Evolutionary conservation across 2,888 invertebrate genomes (phyloP).

Genomic region (Lycia hirtaria): DNA sequence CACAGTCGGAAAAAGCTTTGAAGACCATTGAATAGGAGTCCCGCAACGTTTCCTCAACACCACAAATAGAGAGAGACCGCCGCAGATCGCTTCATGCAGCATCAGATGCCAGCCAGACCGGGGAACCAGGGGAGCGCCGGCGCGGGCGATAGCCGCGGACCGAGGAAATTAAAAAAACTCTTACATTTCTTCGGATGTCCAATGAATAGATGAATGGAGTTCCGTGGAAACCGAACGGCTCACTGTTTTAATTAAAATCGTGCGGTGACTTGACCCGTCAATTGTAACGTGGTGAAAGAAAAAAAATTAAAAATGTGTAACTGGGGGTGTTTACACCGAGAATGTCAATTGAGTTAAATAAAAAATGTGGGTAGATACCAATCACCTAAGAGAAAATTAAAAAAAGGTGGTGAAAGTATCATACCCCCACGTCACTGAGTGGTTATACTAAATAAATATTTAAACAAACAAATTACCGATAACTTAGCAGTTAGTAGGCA

Average conservation of each 20-base stretch:
- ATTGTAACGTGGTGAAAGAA: no score
- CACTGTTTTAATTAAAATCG: conserved; percentile 7
- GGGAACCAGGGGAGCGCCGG: no score
- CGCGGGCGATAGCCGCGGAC: neutral
- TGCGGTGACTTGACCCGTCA: neutral
- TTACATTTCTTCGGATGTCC: conserved; percentile 5
- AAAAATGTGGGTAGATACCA: no score
- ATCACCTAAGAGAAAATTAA: no score
- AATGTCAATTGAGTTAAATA: no score
- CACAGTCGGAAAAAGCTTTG: neutral
- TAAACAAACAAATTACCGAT: no score
- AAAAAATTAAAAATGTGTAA: no score
- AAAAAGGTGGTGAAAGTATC: no score
- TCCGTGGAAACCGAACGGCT: conserved; percentile 4
- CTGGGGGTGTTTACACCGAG: no score
- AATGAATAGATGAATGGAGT: conserved; percentile 13
- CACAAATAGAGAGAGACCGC: neutral
- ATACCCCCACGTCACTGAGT: no score
- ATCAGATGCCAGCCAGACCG: neutral
- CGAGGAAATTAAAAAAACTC: conserved; percentile 15
- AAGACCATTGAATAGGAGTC: conserved; percentile 7
- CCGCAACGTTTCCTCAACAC: conserved; percentile 2
- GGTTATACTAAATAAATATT: no score
- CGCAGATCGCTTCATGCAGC: neutral
- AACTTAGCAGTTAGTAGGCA: no score